These are phyloP conservation scores for Rhyacophila evoluta DNA, from an alignment of 2,888 invertebrate species.

Conservation along the genomic window DNA sequence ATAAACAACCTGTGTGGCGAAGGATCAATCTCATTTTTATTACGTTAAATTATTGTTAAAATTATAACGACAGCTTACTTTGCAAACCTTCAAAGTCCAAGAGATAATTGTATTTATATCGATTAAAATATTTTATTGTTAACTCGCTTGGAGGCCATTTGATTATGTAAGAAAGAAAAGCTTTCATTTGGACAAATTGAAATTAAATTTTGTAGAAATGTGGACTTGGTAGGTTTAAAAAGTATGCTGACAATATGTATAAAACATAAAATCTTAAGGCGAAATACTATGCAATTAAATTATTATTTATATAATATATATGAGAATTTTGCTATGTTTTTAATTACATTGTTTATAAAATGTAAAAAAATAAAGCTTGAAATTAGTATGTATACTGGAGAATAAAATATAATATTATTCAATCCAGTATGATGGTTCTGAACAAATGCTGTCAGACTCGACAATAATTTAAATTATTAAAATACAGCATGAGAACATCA, in stretches of 20 bases:
- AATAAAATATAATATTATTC: neutral
- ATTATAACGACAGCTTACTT: neutral
- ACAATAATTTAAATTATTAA: neutral
- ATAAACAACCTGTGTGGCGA: neutral
- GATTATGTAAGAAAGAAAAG: no score
- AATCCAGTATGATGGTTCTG: neutral
- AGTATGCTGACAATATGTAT: neutral
- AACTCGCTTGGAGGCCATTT: no score
- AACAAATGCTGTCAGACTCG: neutral
- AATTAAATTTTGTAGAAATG: no score
- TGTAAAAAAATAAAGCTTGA: slow-evolving; percentile 39
- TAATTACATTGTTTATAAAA: neutral
- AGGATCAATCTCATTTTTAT: slow-evolving; percentile 10
- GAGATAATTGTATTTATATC: neutral
- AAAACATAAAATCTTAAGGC: neutral
- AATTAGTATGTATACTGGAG: neutral
- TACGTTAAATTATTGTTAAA: slow-evolving; percentile 2
- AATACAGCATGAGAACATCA: slow-evolving; percentile 42
- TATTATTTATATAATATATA: neutral
- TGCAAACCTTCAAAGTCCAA: no score
- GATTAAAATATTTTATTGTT: no score
- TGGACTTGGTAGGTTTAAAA: no score
- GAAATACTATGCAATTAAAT: neutral
- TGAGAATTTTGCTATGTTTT: slow-evolving; percentile 12
- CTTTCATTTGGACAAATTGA: no score